A percentile compares a stretch with the other conserved stretches of the same genome.
These are phyloP conservation scores for Zoanthus sociatus DNA, from an alignment of 92 coral and sea anemone species.

Conservation along the genomic window DNA sequence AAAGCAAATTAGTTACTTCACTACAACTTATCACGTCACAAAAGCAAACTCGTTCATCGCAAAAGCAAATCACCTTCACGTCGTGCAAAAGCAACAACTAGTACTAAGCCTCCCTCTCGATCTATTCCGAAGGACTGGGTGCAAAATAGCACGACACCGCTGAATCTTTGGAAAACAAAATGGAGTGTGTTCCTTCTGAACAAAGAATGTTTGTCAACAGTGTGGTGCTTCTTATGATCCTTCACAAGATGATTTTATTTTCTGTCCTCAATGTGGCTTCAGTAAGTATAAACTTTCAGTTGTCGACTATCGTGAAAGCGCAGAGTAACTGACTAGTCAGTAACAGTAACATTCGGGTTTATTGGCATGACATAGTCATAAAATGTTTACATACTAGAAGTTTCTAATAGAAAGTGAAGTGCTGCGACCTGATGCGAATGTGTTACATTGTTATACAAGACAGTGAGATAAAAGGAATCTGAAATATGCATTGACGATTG, in stretches of 20 bases:
- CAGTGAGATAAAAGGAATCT: too few relatives aligned
- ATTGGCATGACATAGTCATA: too few relatives aligned
- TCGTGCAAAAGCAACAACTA: slow-evolving; percentile 21
- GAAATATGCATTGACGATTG: too few relatives aligned
- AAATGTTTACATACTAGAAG: too few relatives aligned
- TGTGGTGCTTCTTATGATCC: slow-evolving; percentile 13
- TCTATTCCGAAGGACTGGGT: slow-evolving; percentile 18
- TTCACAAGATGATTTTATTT: slow-evolving; percentile 15
- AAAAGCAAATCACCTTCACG: slow-evolving; percentile 29
- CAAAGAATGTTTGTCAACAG: slow-evolving; percentile 12
- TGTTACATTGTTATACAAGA: too few relatives aligned
- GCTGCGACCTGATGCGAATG: too few relatives aligned
- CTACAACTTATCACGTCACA: background rate
- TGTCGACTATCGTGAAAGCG: slow-evolving; percentile 16
- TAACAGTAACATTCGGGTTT: background rate
- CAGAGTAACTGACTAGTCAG: slow-evolving; percentile 16
- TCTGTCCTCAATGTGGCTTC: slow-evolving; percentile 7
- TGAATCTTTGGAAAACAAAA: slow-evolving; percentile 11
- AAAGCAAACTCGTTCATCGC: slow-evolving; percentile 26
- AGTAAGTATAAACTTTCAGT: background rate
- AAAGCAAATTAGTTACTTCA: slow-evolving; percentile 20
- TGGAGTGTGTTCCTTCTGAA: background rate
- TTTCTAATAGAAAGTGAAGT: too few relatives aligned
- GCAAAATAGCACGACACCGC: background rate
- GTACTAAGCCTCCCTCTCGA: slow-evolving; percentile 24